Base-by-base conservation (phyloP, 2,888 invertebrate genomes). In the Melieria crassipennis region DNA sequence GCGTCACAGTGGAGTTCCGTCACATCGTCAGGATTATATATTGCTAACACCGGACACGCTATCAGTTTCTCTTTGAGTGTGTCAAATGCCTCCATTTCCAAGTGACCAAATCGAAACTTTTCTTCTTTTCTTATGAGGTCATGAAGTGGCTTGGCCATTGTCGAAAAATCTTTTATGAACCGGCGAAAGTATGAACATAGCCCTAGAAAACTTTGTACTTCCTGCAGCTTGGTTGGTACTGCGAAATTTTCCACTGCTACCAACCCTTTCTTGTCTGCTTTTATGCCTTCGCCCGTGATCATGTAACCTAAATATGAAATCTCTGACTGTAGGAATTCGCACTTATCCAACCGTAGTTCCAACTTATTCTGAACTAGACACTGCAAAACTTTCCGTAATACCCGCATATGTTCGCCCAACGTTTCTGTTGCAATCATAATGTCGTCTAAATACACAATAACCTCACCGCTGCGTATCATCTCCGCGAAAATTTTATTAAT, bases 371-470 rank as follows among this genome's bases (percentile, higher is more conserved):
- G 42, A n/a, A 7, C 46, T 16, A 57, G 10, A 7, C 57, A n/a
- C n/a, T n/a, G n/a, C n/a, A n/a, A n/a, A n/a, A n/a, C n/a, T n/a
- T n/a, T n/a, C n/a, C n/a, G n/a, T n/a, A n/a, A n/a, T n/a, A n/a
- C n/a, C n/a, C n/a, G n/a, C n/a, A n/a, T n/a, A n/a, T n/a, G n/a
- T n/a, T n/a, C n/a, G 9, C 70, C 65, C 50, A 77, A 61, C 60
- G 69, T 63, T 46, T 73, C 64, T 7, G 75, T 75, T 7, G 73
- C 74, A 4, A 77, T 72, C 45, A 79, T 16, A 7, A 79, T 72
- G 62, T 80, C 79, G 63, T 80, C 79, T 58, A 80, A 66, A 73
- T 79, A 79, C 55, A 77, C 74, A 7, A 64, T 46, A 48, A 75
- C 69, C 61, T 73, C 64, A 5, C 69, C 4, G 71, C 16, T 65